Percentiles rank a stretch among this genome's conserved stretches.
Conservation (phyloP, 2,888 invertebrate genomes). For the Tetheella fluctuosa region DNA sequence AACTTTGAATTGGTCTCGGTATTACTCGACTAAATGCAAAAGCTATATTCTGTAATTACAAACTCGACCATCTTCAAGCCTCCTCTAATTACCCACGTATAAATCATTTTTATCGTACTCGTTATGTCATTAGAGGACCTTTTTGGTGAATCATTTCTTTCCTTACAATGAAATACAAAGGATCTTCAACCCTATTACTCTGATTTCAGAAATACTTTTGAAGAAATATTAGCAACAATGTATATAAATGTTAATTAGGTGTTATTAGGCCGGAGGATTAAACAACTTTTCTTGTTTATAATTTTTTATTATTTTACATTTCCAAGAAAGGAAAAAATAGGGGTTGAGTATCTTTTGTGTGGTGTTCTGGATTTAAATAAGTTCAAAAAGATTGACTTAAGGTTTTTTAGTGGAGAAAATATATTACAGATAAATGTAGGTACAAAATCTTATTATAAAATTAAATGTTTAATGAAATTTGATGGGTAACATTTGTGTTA, state of each 20-base stretch:
- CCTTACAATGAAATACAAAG: constrained; percentile 13
- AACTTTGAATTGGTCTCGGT: background rate
- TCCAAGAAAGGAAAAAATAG: background rate
- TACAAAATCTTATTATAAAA: too few species aligned
- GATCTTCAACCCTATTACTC: constrained; percentile 11
- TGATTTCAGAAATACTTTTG: background rate
- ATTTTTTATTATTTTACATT: constrained; percentile 1
- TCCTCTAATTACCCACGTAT: constrained; percentile 54
- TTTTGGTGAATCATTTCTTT: constrained; percentile 30
- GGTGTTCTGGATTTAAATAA: background rate
- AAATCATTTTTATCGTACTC: constrained; percentile 65
- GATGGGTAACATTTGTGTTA: too few species aligned
- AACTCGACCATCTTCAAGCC: constrained; percentile 7
- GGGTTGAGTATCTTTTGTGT: background rate
- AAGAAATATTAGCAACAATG: background rate
- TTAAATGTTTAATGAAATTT: too few species aligned
- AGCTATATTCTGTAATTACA: background rate
- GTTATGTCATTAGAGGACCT: constrained; percentile 46
- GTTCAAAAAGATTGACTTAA: background rate
- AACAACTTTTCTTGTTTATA: background rate
- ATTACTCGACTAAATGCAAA: background rate
- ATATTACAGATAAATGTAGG: too few species aligned
- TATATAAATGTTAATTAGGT: constrained; percentile 12
- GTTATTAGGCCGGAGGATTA: constrained; percentile 1
- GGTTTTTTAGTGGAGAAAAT: background rate